Conservation (phyloP, 2,113 vertebrate genomes). For the Lagenorhynchus albirostris region DNA sequence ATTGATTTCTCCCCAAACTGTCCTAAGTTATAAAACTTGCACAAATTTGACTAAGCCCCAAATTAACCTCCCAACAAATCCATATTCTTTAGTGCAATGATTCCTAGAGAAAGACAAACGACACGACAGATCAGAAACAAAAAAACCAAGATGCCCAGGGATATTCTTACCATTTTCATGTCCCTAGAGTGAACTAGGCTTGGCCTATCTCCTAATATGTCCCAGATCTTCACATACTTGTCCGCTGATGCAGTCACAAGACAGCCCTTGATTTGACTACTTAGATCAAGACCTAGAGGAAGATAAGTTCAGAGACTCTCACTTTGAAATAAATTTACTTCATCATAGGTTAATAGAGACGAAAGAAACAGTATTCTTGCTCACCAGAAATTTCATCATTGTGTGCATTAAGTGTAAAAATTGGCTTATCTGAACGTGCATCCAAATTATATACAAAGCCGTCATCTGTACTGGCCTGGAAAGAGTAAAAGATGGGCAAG, state of each 20-base stretch:
- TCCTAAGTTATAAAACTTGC: background rate
- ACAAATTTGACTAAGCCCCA: background rate
- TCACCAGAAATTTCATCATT: conserved; percentile 95
- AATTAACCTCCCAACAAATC: background rate
- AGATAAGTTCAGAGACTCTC: background rate
- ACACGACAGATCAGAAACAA: background rate
- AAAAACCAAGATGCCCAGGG: background rate
- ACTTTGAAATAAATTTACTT: background rate
- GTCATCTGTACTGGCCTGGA: conserved; percentile 95
- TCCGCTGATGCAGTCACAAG: conserved; percentile 95
- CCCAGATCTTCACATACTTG: conserved; percentile 96
- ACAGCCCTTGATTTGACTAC: conserved; percentile 96
- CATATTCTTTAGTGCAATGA: background rate
- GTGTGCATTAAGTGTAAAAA: conserved; percentile 95
- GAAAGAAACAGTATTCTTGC: background rate
- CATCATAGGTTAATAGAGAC: background rate
- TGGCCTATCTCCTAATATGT: conserved; percentile 93
- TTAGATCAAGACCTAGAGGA: conserved; percentile 90
- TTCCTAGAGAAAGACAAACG: background rate
- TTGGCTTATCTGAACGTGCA: conserved; percentile 93
- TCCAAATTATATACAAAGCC: conserved; percentile 98
- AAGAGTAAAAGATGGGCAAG: conserved; percentile 12
- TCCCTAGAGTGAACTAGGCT: conserved; percentile 93
- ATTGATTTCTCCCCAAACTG: background rate
- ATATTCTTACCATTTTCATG: conserved; percentile 94